Base-by-base conservation (phyloP, 2,888 invertebrate species). In the Salpingus planirostris region DNA sequence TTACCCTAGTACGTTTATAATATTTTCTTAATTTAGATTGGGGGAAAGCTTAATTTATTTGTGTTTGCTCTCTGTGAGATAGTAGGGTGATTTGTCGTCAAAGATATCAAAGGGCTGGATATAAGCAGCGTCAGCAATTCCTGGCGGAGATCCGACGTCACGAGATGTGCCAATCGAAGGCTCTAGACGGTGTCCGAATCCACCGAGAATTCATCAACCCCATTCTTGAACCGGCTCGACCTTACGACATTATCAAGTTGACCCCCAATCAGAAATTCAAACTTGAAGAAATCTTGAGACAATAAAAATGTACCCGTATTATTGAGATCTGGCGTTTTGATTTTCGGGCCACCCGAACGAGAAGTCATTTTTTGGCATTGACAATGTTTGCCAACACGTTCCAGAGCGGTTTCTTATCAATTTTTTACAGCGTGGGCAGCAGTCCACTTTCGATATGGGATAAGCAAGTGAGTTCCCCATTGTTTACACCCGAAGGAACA, bases 1-100 rank as follows among this genome's bases (percentile, higher is more conserved):
- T 58, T 76, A 28, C 74, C 76, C 13, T 78, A 78, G 78, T 78
- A 68, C 74, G 77, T 70, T n/a, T n/a, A n/a, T n/a, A n/a, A n/a
- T n/a, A n/a, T n/a, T n/a, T n/a, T n/a, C n/a, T n/a, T n/a, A n/a
- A n/a, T n/a, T n/a, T n/a, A n/a, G n/a, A n/a, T n/a, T n/a, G n/a
- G n/a, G n/a, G n/a, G n/a, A n/a, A n/a, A n/a, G n/a, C n/a, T n/a
- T n/a, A n/a, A n/a, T n/a, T n/a, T n/a, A n/a, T n/a, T n/a, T n/a
- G n/a, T n/a, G n/a, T n/a, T n/a, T n/a, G n/a, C n/a, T n/a, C n/a
- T n/a, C n/a, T n/a, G n/a, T n/a, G n/a, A n/a, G n/a, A n/a, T n/a
- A n/a, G n/a, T 54, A 60, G 72, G 25, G 73, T 77, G 7, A 68
- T 76, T 6, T 78, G 78, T 52, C 72, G 75, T 2, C 74, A 73